Base-by-base conservation (phyloP, 1,140 invertebrate species). In the Apis cerana region DNA sequence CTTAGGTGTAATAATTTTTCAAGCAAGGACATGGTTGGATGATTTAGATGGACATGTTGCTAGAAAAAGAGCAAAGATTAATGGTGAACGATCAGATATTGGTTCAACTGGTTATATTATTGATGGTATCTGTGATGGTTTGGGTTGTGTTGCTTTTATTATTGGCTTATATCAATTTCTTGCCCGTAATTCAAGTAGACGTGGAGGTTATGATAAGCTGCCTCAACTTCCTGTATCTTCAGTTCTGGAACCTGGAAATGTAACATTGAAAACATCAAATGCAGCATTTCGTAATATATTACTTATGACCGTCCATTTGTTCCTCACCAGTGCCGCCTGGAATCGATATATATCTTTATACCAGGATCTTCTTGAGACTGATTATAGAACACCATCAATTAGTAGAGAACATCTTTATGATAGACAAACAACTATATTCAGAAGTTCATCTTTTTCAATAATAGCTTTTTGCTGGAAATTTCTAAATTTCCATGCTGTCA, bases 1-100 rank as follows among this genome's bases (percentile, higher is more conserved):
- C 21, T 74, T 97, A 0, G 97, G 96, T 1, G 96, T 97, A 2
- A 90, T 97, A 10, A 89, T 97, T 10, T 97, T 97, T 90, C 96
- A 97, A 93, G 91, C 97, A 12, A 93, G 97, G 76, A 97, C 97
- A 79, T 97, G 97, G 92, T 86, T 97, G 48, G 97, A 98, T 88
- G 97, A 97, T 89, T 89, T 97, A 71, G 97, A 98, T 89, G 97
- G 97, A 0, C 96, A 97, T 88, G 96, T 98, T 12, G 97, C 97
- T 2, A 95, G 97, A 77, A 95, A 95, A 27, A 94, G 95, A 64
- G 96, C 95, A 87, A 95, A 96, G 90, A 95, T 97, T 8, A 94
- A 95, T 62, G 96, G 96, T 0, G 96, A 97, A 91, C 94, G 95
- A 59, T 97, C 96, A 0, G 96, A 97, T 90, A 95, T 97, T 8